phyloP scores from a whole-genome alignment of 2,113 vertebrate genomes.

The Carassius gibelio region DNA sequence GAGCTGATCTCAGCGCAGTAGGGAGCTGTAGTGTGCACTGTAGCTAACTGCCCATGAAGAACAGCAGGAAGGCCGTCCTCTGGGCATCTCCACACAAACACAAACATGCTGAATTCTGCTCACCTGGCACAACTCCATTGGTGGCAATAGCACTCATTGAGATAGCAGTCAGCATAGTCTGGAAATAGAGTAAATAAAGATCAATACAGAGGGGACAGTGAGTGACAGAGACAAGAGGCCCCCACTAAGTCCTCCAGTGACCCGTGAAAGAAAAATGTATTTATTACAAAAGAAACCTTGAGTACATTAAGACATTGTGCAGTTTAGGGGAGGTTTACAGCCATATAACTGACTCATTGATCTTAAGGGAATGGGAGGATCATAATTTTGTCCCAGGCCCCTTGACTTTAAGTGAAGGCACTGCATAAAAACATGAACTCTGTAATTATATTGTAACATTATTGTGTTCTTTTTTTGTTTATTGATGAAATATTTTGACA shows the following conservation, averaged over 20 bases:
- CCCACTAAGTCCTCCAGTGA: not conserved
- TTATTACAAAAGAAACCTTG: conserved; percentile 10
- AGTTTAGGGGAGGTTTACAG: not conserved
- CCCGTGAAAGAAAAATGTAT: not conserved
- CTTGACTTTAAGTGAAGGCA: not conserved
- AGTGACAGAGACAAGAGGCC: conserved; percentile 7
- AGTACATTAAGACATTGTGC: not conserved
- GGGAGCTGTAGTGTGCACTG: conserved; percentile 45
- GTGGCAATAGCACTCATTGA: conserved; percentile 99
- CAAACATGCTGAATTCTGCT: conserved; percentile 51
- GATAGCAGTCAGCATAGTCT: conserved; percentile 99
- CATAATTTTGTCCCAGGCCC: not conserved
- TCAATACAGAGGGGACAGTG: not conserved
- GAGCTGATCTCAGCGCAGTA: conserved; percentile 48
- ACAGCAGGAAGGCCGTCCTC: conserved; percentile 46
- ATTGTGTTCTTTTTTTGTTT: not conserved
- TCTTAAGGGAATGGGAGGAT: not conserved
- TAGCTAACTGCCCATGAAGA: conserved; percentile 57
- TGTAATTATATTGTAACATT: not conserved
- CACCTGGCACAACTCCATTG: conserved; percentile 98
- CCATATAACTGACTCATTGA: not conserved
- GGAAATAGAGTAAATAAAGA: conserved; percentile 58
- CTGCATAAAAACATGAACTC: not conserved
- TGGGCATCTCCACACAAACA: conserved; percentile 14
- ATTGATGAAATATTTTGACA: not conserved